Base-by-base conservation (phyloP, 2,888 invertebrate genomes). In the Drosophila falleni region DNA sequence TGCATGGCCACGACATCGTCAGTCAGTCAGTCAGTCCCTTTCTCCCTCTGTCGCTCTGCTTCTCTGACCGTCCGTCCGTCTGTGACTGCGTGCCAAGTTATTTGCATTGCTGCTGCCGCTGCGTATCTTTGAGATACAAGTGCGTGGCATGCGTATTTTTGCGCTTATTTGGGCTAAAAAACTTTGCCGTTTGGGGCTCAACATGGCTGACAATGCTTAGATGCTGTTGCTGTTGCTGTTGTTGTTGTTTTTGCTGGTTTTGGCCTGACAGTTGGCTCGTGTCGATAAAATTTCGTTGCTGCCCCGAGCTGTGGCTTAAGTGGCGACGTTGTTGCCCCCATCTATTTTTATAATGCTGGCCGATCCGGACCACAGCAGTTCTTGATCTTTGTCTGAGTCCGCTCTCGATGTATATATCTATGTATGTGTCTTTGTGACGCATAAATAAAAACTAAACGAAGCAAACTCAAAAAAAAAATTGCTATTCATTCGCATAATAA, bases 101-200 rank as follows among this genome's bases (percentile, higher is more conserved):
- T 87, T 87, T 87, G 83, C 86, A 85, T 82, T 74, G 66, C 47
- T 60, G 51, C 31, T 58, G 56, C n/a, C 8, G 35, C 39, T 44
- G 62, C 64, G 70, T 74, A 78, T 80, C 78, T 81, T 53, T 68
- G 26, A 72, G 78, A 78, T 72, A 78, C 74, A 69, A 70, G 66
- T 80, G 71, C 81, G 74, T 74, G 60, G 71, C 65, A 59, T 59
- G 59, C 59, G 50, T 80, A 78, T 86, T 80, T 88, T 85, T 78
- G 89, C 80, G 84, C 86, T 86, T 86, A 86, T 86, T 86, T 86
- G 89, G 86, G 84, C 86, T 86, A 86, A 86, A 86, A 88, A 88
- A 88, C 80, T 75, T 78, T 68, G 63, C 70, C 79, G 65, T 65
- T 74, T 61, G 81, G 73, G 73, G 79, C 80, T 81, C 82, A 81